Base-by-base conservation (phyloP, 53 echinoderm and acorn worm genomes). In the Holothuria leucospilota region DNA sequence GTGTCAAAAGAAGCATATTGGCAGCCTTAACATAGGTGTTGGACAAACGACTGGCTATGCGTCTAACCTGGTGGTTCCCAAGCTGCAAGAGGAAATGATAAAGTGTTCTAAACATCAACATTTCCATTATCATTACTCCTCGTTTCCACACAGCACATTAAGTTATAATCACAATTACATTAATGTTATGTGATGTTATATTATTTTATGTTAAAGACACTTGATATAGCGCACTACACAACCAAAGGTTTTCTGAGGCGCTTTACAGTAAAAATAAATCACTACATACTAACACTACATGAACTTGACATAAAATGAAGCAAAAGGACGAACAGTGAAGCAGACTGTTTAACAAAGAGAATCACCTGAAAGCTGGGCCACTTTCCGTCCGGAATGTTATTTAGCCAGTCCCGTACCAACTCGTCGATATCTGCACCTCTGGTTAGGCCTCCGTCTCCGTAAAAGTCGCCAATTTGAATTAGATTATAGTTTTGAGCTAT, bases 321-420 rank as follows among this genome's bases (percentile, higher is more conserved):
- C 3, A 46, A 9, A 11, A 46, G 8, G 46, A 46, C 46, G 11
- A 2, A 46, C 2, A 46, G 46, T 8, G 6, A 46, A 46, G 46
- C 46, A 46, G 8, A 46, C 0, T 46, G 11, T 46, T 46, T 11
- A 56, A 56, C 56, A 56, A 56, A 18, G 56, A 56, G 8, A 23
- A 12, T 80, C 73, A 94, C 94, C 91, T 92, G 89, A 49, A 93
- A 96, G 58, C 89, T 93, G 2, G 96, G 96, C 94, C 94, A 94
- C 63, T 91, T 89, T 20, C 86, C 88, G 51, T 20, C 28, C 1
- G 90, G 92, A 68, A 94, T 60, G 5, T 77, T 49, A 23, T 79
- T 86, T 71, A 93, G 68, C 93, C 93, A 94, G 8, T 86, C 88
- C n/a, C 65, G 61, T 26, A 96, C 69, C 71, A 91, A 6, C 12